Evolutionary conservation across 2,113 vertebrate species (phyloP).

Genomic region (Cricetomys ansorgei): DNA sequence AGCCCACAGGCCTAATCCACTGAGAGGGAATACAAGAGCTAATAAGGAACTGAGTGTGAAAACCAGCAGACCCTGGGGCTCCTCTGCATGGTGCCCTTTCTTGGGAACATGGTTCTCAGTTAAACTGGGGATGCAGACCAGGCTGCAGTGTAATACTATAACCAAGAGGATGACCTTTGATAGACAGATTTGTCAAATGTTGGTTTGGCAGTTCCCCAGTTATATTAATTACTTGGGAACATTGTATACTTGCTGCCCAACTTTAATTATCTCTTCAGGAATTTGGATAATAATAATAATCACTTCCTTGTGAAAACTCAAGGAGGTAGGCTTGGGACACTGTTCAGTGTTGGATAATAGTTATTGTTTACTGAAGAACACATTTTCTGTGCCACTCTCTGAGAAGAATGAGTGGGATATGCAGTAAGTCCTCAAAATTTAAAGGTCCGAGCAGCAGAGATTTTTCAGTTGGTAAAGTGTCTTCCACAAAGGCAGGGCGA

Average conservation of each 20-base stretch:
- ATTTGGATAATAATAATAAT: background rate
- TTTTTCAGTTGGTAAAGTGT: background rate
- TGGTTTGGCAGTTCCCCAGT: background rate
- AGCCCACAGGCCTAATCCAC: background rate
- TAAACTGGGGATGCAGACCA: background rate
- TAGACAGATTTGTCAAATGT: background rate
- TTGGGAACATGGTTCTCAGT: background rate
- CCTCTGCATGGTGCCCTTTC: background rate
- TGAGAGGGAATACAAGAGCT: background rate
- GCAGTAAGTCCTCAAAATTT: background rate
- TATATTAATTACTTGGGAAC: background rate
- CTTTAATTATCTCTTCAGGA: slow-evolving; percentile 33
- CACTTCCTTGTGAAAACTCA: background rate
- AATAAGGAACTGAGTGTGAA: background rate
- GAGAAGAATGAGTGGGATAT: background rate
- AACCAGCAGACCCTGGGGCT: background rate
- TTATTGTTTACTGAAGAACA: background rate
- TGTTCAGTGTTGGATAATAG: background rate
- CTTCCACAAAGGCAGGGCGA: background rate
- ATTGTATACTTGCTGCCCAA: background rate
- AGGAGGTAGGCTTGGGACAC: background rate
- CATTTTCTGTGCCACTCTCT: background rate
- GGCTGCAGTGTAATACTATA: background rate
- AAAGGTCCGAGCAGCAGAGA: background rate
- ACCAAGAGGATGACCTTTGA: background rate